Percentiles rank a stretch among this genome's conserved stretches.
phyloP scores from a whole-genome alignment of 2,888 invertebrate genomes.

The Sialis lutaria region DNA sequence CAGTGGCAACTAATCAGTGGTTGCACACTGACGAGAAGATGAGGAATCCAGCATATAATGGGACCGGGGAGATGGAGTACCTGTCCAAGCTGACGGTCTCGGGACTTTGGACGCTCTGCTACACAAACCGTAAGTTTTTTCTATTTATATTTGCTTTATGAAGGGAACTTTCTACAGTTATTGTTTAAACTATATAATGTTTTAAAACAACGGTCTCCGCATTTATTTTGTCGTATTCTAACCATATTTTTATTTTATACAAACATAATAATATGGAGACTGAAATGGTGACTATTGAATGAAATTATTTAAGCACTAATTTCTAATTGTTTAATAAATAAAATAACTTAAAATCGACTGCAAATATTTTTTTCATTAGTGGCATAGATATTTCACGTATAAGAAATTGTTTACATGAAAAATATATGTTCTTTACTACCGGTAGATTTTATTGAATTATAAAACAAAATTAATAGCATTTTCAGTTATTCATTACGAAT shows the following conservation, averaged over 20 bases:
- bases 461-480: too few relatives aligned
- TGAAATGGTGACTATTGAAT: too few relatives aligned
- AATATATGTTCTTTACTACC: too few relatives aligned
- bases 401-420: not conserved
- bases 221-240: not conserved
- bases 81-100: conserved; percentile 59
- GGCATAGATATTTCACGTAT: too few relatives aligned
- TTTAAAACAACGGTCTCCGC: not conserved
- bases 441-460: too few relatives aligned
- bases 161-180: not conserved
- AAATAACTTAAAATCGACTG: too few relatives aligned
- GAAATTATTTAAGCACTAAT: too few relatives aligned
- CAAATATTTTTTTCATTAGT: too few relatives aligned
- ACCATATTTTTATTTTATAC: not conserved
- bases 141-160: not conserved
- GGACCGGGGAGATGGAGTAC: conserved; percentile 52
- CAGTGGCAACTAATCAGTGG: conserved; percentile 70
- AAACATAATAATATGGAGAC: too few relatives aligned
- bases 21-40: conserved; percentile 74
- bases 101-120: conserved; percentile 68
- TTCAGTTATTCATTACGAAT: too few relatives aligned
- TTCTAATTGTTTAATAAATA: too few relatives aligned
- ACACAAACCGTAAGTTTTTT: conserved; percentile 53
- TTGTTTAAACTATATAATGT: not conserved
- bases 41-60: conserved; percentile 58